Evolutionary conservation across 2,113 vertebrate species (phyloP), one percentile per base, ranked within the genome.

Genomic region (Pseudopodoces humilis): DNA sequence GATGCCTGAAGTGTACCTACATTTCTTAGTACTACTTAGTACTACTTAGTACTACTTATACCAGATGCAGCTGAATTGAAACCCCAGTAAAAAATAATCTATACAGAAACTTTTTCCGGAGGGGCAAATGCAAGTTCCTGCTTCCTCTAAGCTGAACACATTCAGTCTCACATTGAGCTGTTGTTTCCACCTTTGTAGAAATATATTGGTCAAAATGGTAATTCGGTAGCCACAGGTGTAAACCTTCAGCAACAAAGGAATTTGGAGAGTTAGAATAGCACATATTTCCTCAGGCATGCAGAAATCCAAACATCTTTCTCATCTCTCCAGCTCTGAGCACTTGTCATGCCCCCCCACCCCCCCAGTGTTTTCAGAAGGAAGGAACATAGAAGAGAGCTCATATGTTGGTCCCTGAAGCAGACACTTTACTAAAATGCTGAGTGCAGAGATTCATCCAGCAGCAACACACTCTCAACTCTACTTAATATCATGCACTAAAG

Each of bases 121-220:
- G 8, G 3, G 4, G 17, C 0, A 9, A n/a, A 4, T 13, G 0
- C 16, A 58, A 64, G 7, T 27, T 60, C 11, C 13, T 35, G 39
- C 65, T 82, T 59, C 13, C 17, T 81, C 9, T 24, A 27, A 92
- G 7, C 58, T 50, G 47, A 63, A 10, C 5, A 20, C 19, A 14
- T 74, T 59, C 31, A 65, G 35, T 13, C 25, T 68, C 67, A 41
- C 5, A 14, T n/a, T 58, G 19, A 63, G 9, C 27, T 47, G 6
- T 43, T 30, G 7, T 47, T 80, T 74, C 28, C 39, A 31, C 15
- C 43, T 76, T 31, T 31, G 25, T 16, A 56, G 19, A 76, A 65
- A 33, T 41, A 8, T 2, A 25, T 67, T 68, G 64, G 24, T 31
- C 44, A 88, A 27, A 60, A 65, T 5, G 4, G 22, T 28, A 69